These are phyloP conservation scores for Hermodice carunculata DNA, from an alignment of 2,888 invertebrate genomes.

Conservation along the genomic window DNA sequence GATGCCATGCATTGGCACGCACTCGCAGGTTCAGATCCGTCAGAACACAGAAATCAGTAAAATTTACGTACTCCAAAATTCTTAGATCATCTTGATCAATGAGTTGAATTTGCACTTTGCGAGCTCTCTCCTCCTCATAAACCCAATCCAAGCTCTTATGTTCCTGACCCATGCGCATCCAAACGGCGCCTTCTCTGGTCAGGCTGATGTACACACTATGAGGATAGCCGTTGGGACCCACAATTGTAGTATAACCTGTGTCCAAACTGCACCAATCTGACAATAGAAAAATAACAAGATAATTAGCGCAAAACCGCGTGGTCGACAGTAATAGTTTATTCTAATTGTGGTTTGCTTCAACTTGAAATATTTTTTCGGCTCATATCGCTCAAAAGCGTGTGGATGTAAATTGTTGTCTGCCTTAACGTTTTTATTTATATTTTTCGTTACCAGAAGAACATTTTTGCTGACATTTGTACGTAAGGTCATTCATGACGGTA, in stretches of 20 bases:
- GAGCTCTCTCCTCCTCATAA: slow-evolving; percentile 20
- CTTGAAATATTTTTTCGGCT: no score
- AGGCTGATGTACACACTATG: slow-evolving; percentile 42
- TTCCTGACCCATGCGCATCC: slow-evolving; percentile 38
- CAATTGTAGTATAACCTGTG: slow-evolving; percentile 39
- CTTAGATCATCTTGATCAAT: not conserved
- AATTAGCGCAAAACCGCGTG: no score
- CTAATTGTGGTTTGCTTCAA: no score
- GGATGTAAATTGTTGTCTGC: no score
- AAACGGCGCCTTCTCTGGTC: slow-evolving; percentile 40
- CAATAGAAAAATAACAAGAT: no score
- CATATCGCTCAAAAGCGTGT: no score
- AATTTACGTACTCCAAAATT: slow-evolving; percentile 32
- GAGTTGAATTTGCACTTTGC: not conserved
- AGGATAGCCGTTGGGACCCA: slow-evolving; percentile 31
- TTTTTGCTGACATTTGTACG: no score
- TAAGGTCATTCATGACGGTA: no score
- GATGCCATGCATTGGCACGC: slow-evolving; percentile 41
- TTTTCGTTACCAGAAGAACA: no score
- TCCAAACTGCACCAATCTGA: slow-evolving; percentile 41
- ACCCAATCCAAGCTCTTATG: slow-evolving; percentile 35
- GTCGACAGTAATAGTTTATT: no score
- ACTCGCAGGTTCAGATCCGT: slow-evolving; percentile 37
- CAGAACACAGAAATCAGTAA: slow-evolving; percentile 39
- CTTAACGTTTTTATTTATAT: no score